phyloP scores from a whole-genome alignment of 2,113 vertebrate genomes.

The Sebastes fasciatus region DNA sequence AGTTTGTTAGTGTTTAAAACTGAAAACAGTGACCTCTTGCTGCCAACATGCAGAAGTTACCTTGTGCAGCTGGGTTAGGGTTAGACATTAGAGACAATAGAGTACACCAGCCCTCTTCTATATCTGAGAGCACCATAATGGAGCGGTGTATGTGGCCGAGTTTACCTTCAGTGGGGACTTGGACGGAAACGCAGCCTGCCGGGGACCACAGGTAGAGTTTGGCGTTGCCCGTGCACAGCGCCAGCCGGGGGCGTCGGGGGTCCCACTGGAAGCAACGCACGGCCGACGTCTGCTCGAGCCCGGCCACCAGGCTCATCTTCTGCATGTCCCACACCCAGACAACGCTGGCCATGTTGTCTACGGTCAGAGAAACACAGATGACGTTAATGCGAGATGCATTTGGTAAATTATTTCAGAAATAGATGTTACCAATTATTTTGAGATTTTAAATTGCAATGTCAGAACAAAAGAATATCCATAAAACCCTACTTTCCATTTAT shows the following conservation, averaged over 20 bases:
- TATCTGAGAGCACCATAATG: not conserved
- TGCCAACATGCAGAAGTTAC: not conserved
- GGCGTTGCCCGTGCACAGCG: slow-evolving; percentile 89
- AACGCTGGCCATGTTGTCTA: slow-evolving; percentile 90
- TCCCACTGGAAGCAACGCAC: slow-evolving; percentile 94
- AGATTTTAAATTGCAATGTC: not conserved
- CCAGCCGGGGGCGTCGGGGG: slow-evolving; percentile 88
- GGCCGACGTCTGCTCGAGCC: slow-evolving; percentile 89
- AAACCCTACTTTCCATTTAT: not conserved
- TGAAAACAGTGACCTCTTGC: slow-evolving; percentile 12
- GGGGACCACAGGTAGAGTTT: slow-evolving; percentile 94
- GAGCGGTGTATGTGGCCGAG: not conserved
- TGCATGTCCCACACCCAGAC: slow-evolving; percentile 96
- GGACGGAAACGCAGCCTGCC: slow-evolving; percentile 88
- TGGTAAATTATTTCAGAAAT: not conserved
- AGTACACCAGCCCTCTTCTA: not conserved
- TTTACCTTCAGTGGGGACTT: slow-evolving; percentile 91
- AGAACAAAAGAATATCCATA: not conserved
- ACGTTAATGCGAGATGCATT: not conserved
- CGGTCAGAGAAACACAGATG: slow-evolving; percentile 12
- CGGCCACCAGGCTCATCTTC: slow-evolving; percentile 87
- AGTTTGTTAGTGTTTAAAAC: not conserved
- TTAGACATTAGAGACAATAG: not conserved
- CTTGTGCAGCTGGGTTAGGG: not conserved
- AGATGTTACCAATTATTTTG: not conserved